phyloP scores from a whole-genome alignment of 2,113 vertebrate species.

The Onychostruthus taczanowskii region DNA sequence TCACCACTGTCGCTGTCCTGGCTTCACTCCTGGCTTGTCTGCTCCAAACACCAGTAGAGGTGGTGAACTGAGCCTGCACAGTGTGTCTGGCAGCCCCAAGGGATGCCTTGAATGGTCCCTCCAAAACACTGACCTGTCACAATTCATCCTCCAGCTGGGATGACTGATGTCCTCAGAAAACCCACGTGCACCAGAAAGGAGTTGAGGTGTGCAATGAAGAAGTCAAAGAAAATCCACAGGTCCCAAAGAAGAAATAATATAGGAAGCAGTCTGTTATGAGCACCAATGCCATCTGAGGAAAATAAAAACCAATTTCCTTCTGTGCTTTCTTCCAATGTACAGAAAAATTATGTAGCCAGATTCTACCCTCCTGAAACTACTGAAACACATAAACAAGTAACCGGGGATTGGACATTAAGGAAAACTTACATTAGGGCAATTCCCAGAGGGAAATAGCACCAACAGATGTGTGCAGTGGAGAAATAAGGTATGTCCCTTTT shows the following conservation, averaged over 20 bases:
- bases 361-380: background rate
- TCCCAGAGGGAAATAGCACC: background rate
- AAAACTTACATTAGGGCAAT: background rate
- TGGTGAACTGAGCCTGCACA: background rate
- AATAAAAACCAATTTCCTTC: background rate
- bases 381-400: background rate
- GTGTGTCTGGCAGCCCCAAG: background rate
- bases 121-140: background rate
- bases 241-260: background rate
- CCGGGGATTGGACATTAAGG: background rate
- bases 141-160: background rate
- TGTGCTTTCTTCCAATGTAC: background rate
- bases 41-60: background rate
- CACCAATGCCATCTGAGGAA: background rate
- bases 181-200: background rate
- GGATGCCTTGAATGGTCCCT: background rate
- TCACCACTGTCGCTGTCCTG: background rate
- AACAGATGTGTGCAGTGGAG: background rate
- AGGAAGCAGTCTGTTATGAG: background rate
- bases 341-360: background rate
- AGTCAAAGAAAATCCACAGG: background rate
- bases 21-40: background rate
- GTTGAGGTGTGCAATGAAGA: background rate
- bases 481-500: background rate
- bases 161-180: background rate